Evolutionary conservation across 2,797 vertebrate genomes (phyloP).

Genomic region (Allobates femoralis): DNA sequence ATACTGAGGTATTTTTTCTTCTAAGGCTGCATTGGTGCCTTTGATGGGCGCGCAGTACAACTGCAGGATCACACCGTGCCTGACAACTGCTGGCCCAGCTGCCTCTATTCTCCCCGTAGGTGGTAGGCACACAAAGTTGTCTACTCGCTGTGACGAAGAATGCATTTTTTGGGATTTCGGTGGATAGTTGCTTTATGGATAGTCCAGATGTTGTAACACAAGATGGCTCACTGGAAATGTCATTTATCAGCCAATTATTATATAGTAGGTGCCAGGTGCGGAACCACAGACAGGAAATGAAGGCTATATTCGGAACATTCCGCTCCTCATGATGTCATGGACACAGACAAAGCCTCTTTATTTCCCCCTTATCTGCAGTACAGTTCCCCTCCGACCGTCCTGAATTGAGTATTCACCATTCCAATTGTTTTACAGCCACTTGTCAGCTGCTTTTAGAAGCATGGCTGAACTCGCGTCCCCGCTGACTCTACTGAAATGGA

Average conservation of each 20-base stretch:
- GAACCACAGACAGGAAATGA: conserved; percentile 17
- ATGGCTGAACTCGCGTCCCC: conserved; percentile 5
- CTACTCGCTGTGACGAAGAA: not conserved
- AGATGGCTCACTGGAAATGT: conserved; percentile 33
- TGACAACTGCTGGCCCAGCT: not conserved
- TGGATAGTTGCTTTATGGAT: conserved; percentile 25
- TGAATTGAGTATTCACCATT: conserved; percentile 7
- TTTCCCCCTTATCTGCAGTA: not conserved
- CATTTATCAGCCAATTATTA: conserved; percentile 21
- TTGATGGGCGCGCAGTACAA: not conserved
- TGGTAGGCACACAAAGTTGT: not conserved
- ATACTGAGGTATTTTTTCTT: not conserved
- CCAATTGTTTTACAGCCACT: conserved; percentile 32
- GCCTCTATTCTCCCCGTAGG: not conserved
- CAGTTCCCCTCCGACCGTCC: not conserved
- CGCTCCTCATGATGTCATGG: conserved; percentile 23
- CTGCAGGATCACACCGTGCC: not conserved
- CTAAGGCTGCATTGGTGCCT: not conserved
- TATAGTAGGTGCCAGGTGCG: conserved; percentile 27
- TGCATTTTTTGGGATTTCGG: not conserved
- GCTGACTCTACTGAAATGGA: conserved; percentile 17
- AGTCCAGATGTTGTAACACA: conserved; percentile 16
- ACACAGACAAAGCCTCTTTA: conserved; percentile 18
- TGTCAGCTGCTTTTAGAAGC: conserved; percentile 26
- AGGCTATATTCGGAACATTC: conserved; percentile 2